phyloP scores from a whole-genome alignment of 2,888 invertebrate genomes.

The Polydrusus cervinus region DNA sequence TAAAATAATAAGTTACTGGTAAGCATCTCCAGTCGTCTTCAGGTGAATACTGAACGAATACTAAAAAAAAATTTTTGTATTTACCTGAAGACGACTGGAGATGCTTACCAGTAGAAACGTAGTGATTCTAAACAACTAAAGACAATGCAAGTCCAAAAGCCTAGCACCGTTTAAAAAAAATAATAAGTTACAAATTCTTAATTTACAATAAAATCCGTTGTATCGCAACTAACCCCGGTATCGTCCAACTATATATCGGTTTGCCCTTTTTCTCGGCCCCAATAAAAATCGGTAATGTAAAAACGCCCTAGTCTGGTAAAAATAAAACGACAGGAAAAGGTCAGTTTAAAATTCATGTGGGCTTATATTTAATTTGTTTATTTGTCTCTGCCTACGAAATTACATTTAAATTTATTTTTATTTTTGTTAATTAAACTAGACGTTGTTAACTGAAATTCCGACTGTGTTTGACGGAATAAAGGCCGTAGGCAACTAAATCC shows the following conservation, averaged over 20 bases:
- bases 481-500: neutral
- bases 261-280: neutral
- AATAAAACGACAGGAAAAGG: neutral
- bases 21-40: too few species aligned
- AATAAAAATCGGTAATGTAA: neutral
- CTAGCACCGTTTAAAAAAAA: too few species aligned
- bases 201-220: too few species aligned
- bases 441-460: neutral
- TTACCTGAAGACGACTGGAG: too few species aligned
- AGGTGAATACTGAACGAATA: too few species aligned
- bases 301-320: neutral
- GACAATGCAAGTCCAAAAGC: too few species aligned
- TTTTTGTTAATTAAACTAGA: neutral
- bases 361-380: constrained; percentile 1
- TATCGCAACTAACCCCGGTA: too few species aligned
- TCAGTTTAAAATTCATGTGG: neutral
- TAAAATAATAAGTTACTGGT: too few species aligned
- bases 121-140: too few species aligned
- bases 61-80: too few species aligned
- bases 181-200: too few species aligned
- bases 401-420: neutral
- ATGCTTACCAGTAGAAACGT: too few species aligned
- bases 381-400: neutral
- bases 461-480: neutral
- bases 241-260: neutral